Conservation (phyloP, 2,888 invertebrate genomes). For the Conops quadrifasciatus region DNA sequence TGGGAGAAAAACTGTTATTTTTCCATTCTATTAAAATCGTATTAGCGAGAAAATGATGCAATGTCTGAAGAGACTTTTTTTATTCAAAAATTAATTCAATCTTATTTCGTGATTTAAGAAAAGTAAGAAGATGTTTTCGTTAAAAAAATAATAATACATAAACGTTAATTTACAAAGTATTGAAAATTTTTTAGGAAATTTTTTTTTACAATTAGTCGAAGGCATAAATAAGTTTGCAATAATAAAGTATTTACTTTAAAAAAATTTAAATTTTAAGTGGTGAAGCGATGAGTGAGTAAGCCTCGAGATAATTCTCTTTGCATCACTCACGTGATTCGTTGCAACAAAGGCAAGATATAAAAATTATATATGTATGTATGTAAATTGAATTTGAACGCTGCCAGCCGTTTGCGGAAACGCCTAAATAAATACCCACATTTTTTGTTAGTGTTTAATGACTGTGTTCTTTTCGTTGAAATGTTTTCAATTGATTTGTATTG, state of each 20-base stretch:
- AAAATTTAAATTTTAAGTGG: slow-evolving; percentile 19
- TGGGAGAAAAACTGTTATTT: no score
- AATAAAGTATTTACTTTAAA: slow-evolving; percentile 12
- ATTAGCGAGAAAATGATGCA: not conserved
- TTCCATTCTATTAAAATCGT: no score
- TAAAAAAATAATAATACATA: slow-evolving; percentile 20
- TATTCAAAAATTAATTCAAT: slow-evolving; percentile 17
- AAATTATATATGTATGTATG: not conserved
- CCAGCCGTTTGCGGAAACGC: not conserved
- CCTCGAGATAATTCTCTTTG: no score
- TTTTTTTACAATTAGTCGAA: slow-evolving; percentile 23
- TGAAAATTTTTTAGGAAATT: slow-evolving; percentile 18
- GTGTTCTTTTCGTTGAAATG: no score
- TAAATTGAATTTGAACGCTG: not conserved
- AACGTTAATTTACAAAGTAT: slow-evolving; percentile 22
- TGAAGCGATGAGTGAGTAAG: no score
- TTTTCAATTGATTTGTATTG: no score
- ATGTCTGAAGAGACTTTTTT: no score
- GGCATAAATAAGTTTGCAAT: not conserved
- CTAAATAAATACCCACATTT: not conserved
- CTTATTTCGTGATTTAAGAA: slow-evolving; percentile 22
- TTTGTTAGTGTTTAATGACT: no score
- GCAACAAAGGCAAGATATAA: not conserved
- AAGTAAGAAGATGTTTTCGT: slow-evolving; percentile 11
- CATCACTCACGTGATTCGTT: no score